Evolutionary conservation across 2,113 vertebrate species (phyloP).

Genomic region (Copsychus sechellarum): DNA sequence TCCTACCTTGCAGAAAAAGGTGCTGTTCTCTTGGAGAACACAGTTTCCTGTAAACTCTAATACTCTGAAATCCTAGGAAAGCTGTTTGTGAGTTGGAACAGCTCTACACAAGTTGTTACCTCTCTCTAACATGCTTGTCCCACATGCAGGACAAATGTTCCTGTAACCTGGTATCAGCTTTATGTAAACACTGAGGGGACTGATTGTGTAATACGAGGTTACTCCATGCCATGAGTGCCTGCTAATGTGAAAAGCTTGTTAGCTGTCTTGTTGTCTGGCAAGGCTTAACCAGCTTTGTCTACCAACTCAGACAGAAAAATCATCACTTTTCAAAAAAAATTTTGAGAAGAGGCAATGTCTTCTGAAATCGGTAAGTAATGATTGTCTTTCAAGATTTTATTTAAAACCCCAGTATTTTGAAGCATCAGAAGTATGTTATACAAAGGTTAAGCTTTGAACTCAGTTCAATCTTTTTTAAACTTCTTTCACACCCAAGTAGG

Average conservation of each 20-base stretch:
- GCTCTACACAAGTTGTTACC: neutral
- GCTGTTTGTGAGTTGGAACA: neutral
- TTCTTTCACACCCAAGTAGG: neutral
- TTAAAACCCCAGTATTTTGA: rapidly evolving
- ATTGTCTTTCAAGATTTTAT: neutral
- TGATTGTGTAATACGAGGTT: neutral
- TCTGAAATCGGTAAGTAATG: neutral
- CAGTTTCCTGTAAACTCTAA: neutral
- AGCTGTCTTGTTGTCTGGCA: neutral
- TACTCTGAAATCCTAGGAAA: neutral
- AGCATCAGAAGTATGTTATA: neutral
- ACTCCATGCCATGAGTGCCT: neutral
- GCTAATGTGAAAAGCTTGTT: conserved; percentile 42
- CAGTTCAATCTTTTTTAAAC: neutral
- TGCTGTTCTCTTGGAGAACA: neutral
- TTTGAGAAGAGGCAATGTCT: neutral
- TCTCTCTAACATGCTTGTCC: neutral
- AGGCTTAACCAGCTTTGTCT: neutral
- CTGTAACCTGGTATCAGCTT: neutral
- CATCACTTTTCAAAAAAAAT: neutral
- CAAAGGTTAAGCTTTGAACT: neutral
- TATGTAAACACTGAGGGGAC: neutral
- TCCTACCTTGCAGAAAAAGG: neutral
- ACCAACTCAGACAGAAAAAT: neutral
- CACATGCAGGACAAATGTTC: neutral